Evolutionary conservation across 1,140 invertebrate species (phyloP).

Genomic region (Proales similis): DNA sequence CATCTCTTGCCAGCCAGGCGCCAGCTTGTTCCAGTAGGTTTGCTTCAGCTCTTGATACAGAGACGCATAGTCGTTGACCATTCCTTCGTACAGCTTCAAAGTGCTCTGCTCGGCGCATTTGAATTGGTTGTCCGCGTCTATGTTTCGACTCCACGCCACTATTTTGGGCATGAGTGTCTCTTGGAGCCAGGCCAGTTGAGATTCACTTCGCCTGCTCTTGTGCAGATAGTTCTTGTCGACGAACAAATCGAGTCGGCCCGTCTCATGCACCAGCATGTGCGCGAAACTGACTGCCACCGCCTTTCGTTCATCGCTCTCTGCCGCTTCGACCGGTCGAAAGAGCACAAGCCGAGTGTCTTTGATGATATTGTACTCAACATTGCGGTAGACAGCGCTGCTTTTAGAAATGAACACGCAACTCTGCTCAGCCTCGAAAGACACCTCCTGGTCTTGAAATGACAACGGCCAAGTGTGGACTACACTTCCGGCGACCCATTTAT

Average conservation of each 20-base stretch:
- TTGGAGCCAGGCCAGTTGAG: conserved; percentile 13
- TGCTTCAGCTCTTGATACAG: conserved; percentile 69
- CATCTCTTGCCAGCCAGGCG: conserved; percentile 69
- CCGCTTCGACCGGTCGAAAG: neutral
- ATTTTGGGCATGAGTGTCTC: conserved; percentile 27
- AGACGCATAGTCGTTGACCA: conserved; percentile 62
- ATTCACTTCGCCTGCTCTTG: too few species aligned
- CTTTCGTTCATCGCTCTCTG: neutral
- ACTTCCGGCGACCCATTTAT: conserved; percentile 34
- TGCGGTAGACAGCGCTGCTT: conserved; percentile 11
- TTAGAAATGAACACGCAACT: conserved; percentile 14
- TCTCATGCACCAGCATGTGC: conserved; percentile 8
- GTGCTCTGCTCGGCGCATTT: conserved; percentile 10
- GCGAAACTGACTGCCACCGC: neutral
- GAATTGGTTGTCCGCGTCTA: neutral
- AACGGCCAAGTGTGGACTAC: neutral
- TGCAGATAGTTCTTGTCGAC: neutral
- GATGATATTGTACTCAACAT: conserved; percentile 11
- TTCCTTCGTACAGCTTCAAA: neutral
- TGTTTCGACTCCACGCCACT: conserved; percentile 1
- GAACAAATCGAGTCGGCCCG: neutral
- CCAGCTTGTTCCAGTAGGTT: conserved; percentile 68
- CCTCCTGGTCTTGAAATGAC: neutral
- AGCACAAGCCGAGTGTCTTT: conserved; percentile 7
- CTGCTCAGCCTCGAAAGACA: neutral